A percentile compares a stretch with the other conserved stretches of the same genome.
Conservation (phyloP, 2,888 invertebrate genomes). For the Drosophila bunnanda region DNA sequence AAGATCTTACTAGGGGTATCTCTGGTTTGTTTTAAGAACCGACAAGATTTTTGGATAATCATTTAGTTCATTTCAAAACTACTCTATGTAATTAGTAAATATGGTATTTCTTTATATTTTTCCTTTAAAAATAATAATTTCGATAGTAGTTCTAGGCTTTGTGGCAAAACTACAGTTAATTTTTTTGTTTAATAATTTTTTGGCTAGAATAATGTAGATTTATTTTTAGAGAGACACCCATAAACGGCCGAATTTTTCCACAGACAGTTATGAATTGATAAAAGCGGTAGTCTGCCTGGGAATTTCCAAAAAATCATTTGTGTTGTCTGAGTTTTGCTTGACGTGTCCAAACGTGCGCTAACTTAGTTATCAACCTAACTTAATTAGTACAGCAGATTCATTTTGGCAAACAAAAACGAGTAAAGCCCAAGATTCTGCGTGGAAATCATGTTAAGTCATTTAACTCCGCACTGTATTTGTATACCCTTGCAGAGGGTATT, state of each 20-base stretch:
- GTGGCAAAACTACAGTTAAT: background rate
- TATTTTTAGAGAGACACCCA: slow-evolving; percentile 20
- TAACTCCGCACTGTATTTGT: background rate
- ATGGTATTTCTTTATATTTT: too few species aligned
- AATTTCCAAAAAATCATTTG: slow-evolving; percentile 17
- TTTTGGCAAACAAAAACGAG: slow-evolving; percentile 2
- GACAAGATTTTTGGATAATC: background rate
- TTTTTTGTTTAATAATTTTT: background rate
- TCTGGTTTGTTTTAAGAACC: background rate
- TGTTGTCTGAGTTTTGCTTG: slow-evolving; percentile 3
- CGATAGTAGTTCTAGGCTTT: too few species aligned
- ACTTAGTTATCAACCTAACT: too few species aligned
- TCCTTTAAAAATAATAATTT: too few species aligned
- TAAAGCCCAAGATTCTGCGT: background rate
- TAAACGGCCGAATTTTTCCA: slow-evolving; percentile 25
- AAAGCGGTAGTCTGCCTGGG: slow-evolving; percentile 9
- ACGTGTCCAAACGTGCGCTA: background rate
- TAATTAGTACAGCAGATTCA: slow-evolving; percentile 10
- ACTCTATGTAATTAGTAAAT: too few species aligned
- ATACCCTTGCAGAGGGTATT: too few species aligned
- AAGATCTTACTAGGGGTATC: background rate
- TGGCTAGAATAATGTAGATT: background rate
- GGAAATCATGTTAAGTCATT: background rate
- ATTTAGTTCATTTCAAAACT: too few species aligned
- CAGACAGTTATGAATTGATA: slow-evolving; percentile 19